phyloP scores from a whole-genome alignment of 2,888 invertebrate genomes.

The Hypsopygia costalis region DNA sequence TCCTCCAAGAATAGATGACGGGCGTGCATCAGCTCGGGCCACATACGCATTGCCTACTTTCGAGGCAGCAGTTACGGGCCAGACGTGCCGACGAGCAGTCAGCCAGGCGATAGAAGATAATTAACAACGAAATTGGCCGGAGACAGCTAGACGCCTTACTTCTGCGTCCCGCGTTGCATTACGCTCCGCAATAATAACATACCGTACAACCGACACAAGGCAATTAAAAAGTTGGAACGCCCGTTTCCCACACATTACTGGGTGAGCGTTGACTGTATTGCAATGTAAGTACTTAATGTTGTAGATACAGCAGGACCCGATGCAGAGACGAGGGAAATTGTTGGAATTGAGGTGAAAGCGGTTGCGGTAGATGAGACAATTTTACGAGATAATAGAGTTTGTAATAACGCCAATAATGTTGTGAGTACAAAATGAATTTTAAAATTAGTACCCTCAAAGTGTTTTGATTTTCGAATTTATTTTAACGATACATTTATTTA shows the following conservation, averaged over 20 bases:
- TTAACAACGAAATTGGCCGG: constrained; percentile 69
- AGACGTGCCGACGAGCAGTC: constrained; percentile 55
- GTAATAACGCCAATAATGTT: constrained; percentile 48
- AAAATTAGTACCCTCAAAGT: constrained; percentile 21
- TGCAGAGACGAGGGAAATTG: constrained; percentile 42
- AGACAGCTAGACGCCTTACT: constrained; percentile 77
- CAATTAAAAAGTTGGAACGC: constrained; percentile 63
- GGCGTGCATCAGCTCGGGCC: constrained; percentile 32
- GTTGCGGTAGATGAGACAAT: constrained; percentile 41
- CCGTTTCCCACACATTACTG: constrained; percentile 67
- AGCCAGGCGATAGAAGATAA: constrained; percentile 60
- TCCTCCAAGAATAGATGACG: constrained; percentile 40
- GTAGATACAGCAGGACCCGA: constrained; percentile 33
- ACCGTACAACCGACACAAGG: constrained; percentile 49
- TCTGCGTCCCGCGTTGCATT: constrained; percentile 57
- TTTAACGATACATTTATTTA: constrained; percentile 19
- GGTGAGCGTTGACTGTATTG: constrained; percentile 49
- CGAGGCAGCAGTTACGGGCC: constrained; percentile 49
- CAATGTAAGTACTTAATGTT: constrained; percentile 29
- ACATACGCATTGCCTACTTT: constrained; percentile 56
- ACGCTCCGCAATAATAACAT: constrained; percentile 66
- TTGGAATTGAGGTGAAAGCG: constrained; percentile 58
- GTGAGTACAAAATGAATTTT: constrained; percentile 38
- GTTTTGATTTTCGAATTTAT: constrained; percentile 36
- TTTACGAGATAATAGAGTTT: constrained; percentile 44